Conservation (phyloP, 2,113 vertebrate genomes). For the Hippocampus abdominalis region DNA sequence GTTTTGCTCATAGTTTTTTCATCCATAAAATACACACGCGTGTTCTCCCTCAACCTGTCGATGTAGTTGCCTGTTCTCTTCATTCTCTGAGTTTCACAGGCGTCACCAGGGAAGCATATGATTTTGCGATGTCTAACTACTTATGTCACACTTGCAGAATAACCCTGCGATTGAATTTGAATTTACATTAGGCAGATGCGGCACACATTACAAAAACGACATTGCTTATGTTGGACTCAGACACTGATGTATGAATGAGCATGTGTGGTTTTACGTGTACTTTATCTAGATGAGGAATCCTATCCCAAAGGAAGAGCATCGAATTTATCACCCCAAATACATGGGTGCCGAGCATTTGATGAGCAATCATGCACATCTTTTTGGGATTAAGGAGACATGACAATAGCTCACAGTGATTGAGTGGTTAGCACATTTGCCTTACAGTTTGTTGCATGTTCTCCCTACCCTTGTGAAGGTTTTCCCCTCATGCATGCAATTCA, state of each 20-base stretch:
- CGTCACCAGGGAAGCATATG: constrained; percentile 35
- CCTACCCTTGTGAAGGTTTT: no score
- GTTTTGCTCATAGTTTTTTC: constrained; percentile 7
- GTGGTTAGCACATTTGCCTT: neutral
- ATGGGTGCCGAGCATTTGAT: neutral
- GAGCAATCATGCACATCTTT: neutral
- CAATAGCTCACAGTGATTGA: neutral
- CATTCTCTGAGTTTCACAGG: constrained; percentile 15
- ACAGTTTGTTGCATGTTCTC: neutral
- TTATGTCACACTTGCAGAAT: constrained; percentile 57
- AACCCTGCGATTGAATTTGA: constrained; percentile 41
- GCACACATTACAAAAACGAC: constrained; percentile 27
- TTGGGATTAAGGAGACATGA: neutral
- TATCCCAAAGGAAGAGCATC: neutral
- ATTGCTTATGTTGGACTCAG: constrained; percentile 19
- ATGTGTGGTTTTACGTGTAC: neutral
- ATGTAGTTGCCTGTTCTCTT: constrained; percentile 26
- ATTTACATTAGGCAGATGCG: constrained; percentile 25
- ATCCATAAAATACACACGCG: neutral
- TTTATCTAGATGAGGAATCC: neutral
- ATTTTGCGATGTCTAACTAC: constrained; percentile 40
- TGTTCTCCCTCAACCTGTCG: constrained; percentile 18
- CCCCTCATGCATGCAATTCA: no score
- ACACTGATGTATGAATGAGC: constrained; percentile 4
- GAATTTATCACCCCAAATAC: neutral